Conservation (phyloP, 2,888 invertebrate species). For the Tinea semifulvella region DNA sequence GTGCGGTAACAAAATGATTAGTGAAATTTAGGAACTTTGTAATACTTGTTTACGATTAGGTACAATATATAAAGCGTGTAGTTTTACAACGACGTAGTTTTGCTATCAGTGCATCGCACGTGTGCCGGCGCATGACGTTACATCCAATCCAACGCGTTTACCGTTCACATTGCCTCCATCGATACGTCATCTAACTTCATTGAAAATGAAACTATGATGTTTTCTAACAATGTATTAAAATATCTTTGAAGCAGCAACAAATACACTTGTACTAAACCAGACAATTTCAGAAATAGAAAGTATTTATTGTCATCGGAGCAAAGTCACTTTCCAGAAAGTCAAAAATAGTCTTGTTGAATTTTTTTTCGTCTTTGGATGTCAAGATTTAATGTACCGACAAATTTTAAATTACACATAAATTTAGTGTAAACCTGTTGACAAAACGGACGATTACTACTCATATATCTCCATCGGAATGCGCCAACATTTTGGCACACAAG, state of each 20-base stretch:
- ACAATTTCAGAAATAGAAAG: neutral
- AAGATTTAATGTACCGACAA: neutral
- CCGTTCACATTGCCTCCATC: slow-evolving; percentile 6
- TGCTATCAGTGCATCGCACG: slow-evolving; percentile 1
- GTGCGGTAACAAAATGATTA: too few relatives aligned
- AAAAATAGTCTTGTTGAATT: neutral
- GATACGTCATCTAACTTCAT: slow-evolving; percentile 7
- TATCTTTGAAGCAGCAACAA: neutral
- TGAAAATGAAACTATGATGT: slow-evolving; percentile 4
- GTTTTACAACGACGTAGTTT: too few relatives aligned
- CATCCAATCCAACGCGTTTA: neutral
- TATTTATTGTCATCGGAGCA: neutral
- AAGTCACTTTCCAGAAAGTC: neutral
- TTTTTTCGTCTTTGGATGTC: neutral
- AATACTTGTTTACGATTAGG: too few relatives aligned
- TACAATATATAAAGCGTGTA: too few relatives aligned
- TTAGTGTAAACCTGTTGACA: slow-evolving; percentile 5
- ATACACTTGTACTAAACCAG: neutral
- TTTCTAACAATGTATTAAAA: neutral
- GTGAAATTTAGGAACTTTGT: too few relatives aligned
- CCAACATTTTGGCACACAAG: slow-evolving; percentile 32
- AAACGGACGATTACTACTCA: neutral
- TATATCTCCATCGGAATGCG: slow-evolving; percentile 7
- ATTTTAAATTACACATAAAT: slow-evolving; percentile 1
- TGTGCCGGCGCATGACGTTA: neutral